Base-by-base conservation (phyloP, 2,888 invertebrate genomes). In the Eupelmus urozonus region DNA sequence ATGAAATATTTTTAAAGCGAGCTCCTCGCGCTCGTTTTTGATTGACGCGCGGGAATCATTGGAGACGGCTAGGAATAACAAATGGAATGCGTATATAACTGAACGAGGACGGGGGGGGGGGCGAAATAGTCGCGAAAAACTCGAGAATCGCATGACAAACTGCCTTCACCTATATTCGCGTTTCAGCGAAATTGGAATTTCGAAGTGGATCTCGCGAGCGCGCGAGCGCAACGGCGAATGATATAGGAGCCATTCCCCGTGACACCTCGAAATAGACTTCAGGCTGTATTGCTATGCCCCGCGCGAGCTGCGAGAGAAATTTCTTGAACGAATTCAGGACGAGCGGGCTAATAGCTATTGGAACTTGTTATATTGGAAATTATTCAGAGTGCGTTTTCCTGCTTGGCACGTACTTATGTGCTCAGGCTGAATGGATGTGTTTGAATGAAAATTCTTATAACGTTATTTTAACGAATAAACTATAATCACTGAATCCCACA, bases 261-360 rank as follows among this genome's bases (percentile, higher is more conserved):
- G 87, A 87, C 87, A 87, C 84, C 84, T 85, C 84, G 87, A 85
- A 87, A 87, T 87, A 86, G 85, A 86, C 86, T 87, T 86, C 79
- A 55, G n/a, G 82, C 82, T 78, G 83, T 84, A 86, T 85, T 86
- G 84, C 84, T 84, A 85, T 82, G 81, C 82, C 63, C 67, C 74
- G 76, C 80, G 27, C 1, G 65, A 57, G 45, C 69, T 79, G 79
- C 78, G 82, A 82, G 78, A 76, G 83, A 82, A 82, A 82, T 84
- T 84, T 82, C 83, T 83, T 81, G 67, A 79, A 80, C 80, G 76
- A 80, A 81, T 80, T 75, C 74, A 25, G 53, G 63, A 67, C 72
- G 27, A 34, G 57, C 42, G 29, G n/a, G 53, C 78, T 78, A 71
- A 79, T 75, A 63, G 76, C 75, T 74, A 72, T 77, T 77, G 74